Conservation (phyloP, 2,888 invertebrate genomes). For the Eupithecia inturbata region DNA sequence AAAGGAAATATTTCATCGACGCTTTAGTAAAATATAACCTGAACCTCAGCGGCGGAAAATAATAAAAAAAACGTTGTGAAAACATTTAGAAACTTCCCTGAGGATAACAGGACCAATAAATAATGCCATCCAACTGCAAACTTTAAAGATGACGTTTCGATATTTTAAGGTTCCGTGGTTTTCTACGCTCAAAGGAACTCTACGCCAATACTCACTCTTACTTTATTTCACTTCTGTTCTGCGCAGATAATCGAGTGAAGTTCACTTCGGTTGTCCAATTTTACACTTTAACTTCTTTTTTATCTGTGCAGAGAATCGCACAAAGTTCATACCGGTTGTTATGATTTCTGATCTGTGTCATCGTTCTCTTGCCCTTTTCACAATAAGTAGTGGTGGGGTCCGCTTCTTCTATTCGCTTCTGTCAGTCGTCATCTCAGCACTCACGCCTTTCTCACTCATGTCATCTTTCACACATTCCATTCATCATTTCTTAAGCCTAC, state of each 20-base stretch:
- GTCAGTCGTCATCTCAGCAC: no score
- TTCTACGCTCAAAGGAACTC: neutral
- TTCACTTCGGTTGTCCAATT: neutral
- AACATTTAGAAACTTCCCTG: neutral
- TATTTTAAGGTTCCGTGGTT: constrained; percentile 1
- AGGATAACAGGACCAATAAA: neutral
- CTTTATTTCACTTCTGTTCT: neutral
- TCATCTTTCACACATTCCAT: no score
- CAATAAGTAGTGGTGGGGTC: no score
- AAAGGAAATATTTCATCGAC: constrained; percentile 29
- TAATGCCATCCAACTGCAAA: neutral
- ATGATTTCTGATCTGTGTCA: no score
- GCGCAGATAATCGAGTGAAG: neutral
- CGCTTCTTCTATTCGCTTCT: no score
- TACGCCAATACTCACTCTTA: neutral
- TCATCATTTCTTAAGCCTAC: no score
- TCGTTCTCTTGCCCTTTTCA: no score
- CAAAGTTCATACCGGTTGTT: neutral
- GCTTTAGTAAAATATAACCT: constrained; percentile 15
- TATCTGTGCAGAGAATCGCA: neutral
- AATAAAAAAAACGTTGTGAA: neutral
- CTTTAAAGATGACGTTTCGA: neutral
- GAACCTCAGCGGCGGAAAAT: neutral
- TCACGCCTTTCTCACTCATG: no score
- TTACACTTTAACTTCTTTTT: neutral